phyloP scores from a whole-genome alignment of 2,888 invertebrate species.

The Thecocarcelia acutangulata region DNA sequence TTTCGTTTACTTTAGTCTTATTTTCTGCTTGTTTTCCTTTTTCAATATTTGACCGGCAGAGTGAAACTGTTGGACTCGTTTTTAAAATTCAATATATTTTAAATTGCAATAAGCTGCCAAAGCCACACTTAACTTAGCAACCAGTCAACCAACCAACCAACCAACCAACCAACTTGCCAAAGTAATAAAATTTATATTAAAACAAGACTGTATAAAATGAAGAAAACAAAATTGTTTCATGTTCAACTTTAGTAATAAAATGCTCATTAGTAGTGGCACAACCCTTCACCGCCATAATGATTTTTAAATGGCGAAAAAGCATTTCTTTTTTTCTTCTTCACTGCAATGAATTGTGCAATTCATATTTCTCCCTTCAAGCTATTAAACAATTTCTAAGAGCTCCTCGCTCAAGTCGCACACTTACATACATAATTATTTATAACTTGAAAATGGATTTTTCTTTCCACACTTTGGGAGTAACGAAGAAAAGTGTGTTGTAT shows the following conservation, averaged over 20 bases:
- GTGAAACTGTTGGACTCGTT: not conserved
- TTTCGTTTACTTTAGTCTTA: not conserved
- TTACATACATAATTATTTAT: constrained; percentile 26
- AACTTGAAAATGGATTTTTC: not conserved
- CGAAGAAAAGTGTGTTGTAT: not conserved
- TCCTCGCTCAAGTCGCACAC: not conserved
- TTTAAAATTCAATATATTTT: constrained; percentile 33
- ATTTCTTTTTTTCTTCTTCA: not conserved
- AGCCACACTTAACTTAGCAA: constrained; percentile 27
- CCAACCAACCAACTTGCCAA: constrained; percentile 21
- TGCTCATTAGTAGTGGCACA: constrained; percentile 77
- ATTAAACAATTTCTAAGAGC: constrained; percentile 13
- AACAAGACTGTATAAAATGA: constrained; percentile 1
- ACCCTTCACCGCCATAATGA: constrained; percentile 54
- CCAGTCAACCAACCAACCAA: not conserved
- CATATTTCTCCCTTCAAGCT: constrained; percentile 20
- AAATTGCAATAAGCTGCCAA: constrained; percentile 32
- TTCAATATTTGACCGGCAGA: not conserved
- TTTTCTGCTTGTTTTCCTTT: too few relatives aligned
- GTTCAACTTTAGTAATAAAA: constrained; percentile 78
- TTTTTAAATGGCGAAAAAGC: constrained; percentile 30
- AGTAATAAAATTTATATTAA: constrained; percentile 59
- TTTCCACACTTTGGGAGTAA: not conserved
- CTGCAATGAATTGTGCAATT: constrained; percentile 32
- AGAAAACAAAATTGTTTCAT: constrained; percentile 38